phyloP scores from a whole-genome alignment of 2,797 vertebrate species.

The Hephaestus fuliginosus region DNA sequence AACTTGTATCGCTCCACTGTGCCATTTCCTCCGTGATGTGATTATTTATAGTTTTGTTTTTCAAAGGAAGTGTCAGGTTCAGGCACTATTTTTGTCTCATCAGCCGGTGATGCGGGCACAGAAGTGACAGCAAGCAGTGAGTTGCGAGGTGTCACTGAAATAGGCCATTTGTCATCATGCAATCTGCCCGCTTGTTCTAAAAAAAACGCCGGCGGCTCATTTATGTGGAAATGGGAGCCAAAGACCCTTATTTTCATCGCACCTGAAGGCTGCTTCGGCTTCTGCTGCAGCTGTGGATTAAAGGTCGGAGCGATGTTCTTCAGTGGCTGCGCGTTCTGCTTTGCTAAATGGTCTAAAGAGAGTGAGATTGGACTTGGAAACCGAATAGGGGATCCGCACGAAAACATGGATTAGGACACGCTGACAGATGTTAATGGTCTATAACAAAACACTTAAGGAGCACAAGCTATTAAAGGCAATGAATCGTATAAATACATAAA shows the following conservation, averaged over 20 bases:
- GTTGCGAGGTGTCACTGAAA: slow-evolving; percentile 40
- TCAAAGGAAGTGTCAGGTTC: slow-evolving; percentile 25
- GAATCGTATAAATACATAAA: background rate
- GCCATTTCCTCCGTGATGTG: slow-evolving; percentile 10
- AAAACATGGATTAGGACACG: background rate
- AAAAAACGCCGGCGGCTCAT: slow-evolving; percentile 47
- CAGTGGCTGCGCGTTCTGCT: slow-evolving; percentile 8
- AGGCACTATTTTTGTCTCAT: slow-evolving; percentile 58
- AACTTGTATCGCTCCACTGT: background rate
- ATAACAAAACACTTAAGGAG: background rate
- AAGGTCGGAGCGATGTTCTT: slow-evolving; percentile 32
- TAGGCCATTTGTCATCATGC: slow-evolving; percentile 59
- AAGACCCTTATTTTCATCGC: slow-evolving; percentile 34
- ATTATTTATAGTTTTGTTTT: slow-evolving; percentile 50
- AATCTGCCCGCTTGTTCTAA: slow-evolving; percentile 49
- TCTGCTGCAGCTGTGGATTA: slow-evolving; percentile 13
- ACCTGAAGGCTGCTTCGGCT: slow-evolving; percentile 36
- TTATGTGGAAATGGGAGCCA: slow-evolving; percentile 14
- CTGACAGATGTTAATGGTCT: background rate
- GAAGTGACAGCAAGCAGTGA: slow-evolving; percentile 50
- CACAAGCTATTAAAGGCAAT: background rate
- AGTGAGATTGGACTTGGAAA: slow-evolving; percentile 15
- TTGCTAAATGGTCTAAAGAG: slow-evolving; percentile 12
- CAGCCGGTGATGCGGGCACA: slow-evolving; percentile 41
- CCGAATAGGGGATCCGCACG: background rate